phyloP scores from a whole-genome alignment of 2,888 invertebrate genomes.

The Diplazon laetatorius region DNA sequence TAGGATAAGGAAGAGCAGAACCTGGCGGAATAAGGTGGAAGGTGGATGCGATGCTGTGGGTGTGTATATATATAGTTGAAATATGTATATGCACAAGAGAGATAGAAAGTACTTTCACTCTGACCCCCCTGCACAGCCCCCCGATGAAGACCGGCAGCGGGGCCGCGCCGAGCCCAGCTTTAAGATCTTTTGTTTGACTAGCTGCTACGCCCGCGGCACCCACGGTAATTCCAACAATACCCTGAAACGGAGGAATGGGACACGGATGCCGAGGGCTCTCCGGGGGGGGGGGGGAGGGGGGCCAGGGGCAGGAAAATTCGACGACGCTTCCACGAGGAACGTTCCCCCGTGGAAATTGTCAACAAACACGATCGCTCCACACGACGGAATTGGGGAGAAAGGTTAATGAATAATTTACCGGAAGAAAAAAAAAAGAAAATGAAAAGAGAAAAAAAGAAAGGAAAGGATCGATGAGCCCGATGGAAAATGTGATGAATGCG shows the following conservation, averaged over 20 bases:
- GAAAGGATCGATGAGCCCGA: too few species aligned
- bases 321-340: constrained; percentile 2
- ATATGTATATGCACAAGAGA: constrained; percentile 63
- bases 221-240: constrained; percentile 51
- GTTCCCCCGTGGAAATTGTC: constrained; percentile 16
- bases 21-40: constrained; percentile 29
- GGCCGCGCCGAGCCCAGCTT: constrained; percentile 65
- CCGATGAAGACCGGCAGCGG: constrained; percentile 66
- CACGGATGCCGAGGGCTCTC: constrained; percentile 10
- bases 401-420: constrained; percentile 5
- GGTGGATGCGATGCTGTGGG: background rate
- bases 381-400: background rate
- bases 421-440: too few species aligned
- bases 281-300: background rate
- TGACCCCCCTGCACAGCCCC: background rate
- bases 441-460: too few species aligned
- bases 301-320: constrained; percentile 34
- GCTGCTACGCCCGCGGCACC: constrained; percentile 68
- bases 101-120: constrained; percentile 63
- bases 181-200: constrained; percentile 79
- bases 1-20: constrained; percentile 42
- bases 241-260: too few species aligned
- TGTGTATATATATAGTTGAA: constrained; percentile 44
- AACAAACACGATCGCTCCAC: constrained; percentile 6
- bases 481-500: too few species aligned